Evolutionary conservation across 2,113 vertebrate genomes (phyloP), one percentile per base, ranked within the genome.

Genomic region (Cranoglanis bouderius): DNA sequence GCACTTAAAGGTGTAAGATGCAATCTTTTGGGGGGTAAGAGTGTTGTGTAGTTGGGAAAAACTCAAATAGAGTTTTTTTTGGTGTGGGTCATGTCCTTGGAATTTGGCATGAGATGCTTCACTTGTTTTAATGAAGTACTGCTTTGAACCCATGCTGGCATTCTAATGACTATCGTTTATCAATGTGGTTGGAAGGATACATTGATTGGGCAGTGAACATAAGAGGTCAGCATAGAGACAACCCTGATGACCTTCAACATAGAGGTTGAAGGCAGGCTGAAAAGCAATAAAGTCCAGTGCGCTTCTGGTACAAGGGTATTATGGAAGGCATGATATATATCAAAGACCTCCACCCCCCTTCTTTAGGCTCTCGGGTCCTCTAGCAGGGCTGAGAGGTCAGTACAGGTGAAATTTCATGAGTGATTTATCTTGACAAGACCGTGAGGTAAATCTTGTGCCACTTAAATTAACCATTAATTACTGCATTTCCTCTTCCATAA

Each of bases 91-190:
- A 59, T 35, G 93, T 92, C 94, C 94, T 94, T 94, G 93, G 88
- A 85, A 46, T 57, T 70, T 84, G 70, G 91, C 91, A 91, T 93
- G 94, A 95, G 95, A 94, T 93, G 93, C 84, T 92, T 94, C 90
- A 90, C 86, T 85, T 92, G 90, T 92, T 95, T 94, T 95, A 94
- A 95, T 96, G 94, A 95, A 92, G 90, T 89, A 91, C 91, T 94
- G 92, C 91, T 93, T 93, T 87, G 88, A 92, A 91, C 14, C 24
- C 80, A 43, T 70, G 91, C 91, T 92, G 92, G 90, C 92, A 92
- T 49, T 85, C 84, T 93, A 93, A 93, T 81, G 75, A 89, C 88
- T 90, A 87, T 92, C 85, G 78, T 89, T 95, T 94, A 94, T 93
- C 29, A 40, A 74, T 21, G 40, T 29, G 55, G 80, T 24, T 55